A percentile compares a stretch with the other conserved stretches of the same genome.
phyloP scores from a whole-genome alignment of 1,140 invertebrate genomes.

The Camponotus floridanus region DNA sequence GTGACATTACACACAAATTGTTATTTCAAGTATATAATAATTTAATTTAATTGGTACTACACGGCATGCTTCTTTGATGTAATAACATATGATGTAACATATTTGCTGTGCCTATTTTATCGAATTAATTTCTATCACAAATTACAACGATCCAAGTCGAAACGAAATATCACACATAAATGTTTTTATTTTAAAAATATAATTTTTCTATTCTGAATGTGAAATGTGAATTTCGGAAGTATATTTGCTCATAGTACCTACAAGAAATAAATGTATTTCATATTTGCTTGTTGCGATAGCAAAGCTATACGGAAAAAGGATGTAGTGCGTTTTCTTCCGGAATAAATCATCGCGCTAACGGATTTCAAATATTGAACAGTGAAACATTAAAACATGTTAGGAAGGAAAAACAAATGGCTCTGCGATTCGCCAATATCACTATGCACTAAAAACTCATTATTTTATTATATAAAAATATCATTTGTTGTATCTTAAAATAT shows the following conservation, averaged over 20 bases:
- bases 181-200: neutral
- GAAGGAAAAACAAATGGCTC: neutral
- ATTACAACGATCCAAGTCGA: neutral
- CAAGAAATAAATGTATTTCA: conserved; percentile 32
- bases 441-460: neutral
- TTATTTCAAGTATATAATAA: conserved; percentile 22
- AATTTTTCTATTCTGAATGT: conserved; percentile 13
- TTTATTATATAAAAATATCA: conserved; percentile 2
- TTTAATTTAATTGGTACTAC: conserved; percentile 27
- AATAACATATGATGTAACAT: neutral
- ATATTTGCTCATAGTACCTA: conserved; percentile 13
- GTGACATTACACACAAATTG: neutral
- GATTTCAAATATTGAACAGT: conserved; percentile 46
- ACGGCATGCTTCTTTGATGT: conserved; percentile 6
- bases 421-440: neutral
- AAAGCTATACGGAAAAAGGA: neutral
- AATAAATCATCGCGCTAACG: conserved; percentile 42
- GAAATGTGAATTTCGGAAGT: conserved; percentile 30
- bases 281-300: conserved; percentile 1
- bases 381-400: conserved; percentile 32
- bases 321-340: neutral
- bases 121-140: conserved; percentile 24
- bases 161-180: neutral
- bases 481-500: neutral
- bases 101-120: conserved; percentile 6